These are phyloP conservation scores for Drosophila paramelanica DNA, from an alignment of 2,888 invertebrate species.

Conservation along the genomic window DNA sequence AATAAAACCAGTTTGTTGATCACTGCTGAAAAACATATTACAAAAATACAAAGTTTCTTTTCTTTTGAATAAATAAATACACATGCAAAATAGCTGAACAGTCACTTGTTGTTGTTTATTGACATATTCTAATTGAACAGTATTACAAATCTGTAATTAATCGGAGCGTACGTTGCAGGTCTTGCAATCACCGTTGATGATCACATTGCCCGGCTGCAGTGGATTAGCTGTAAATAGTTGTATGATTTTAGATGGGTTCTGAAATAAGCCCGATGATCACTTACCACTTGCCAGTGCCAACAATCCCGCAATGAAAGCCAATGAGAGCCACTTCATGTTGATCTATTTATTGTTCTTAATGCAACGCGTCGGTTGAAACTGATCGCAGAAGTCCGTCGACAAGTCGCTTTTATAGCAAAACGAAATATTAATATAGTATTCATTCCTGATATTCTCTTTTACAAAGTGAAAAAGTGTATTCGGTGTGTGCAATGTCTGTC, in stretches of 20 bases:
- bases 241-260: background rate
- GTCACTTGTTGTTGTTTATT: no score
- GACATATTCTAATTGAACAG: no score
- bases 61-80: no score
- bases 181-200: constrained; percentile 2
- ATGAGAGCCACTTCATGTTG: constrained; percentile 12
- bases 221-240: constrained; percentile 1
- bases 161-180: no score
- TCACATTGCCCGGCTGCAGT: background rate
- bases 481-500: no score
- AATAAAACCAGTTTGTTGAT: no score
- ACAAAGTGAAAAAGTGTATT: no score
- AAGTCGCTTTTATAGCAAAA: background rate
- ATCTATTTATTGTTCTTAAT: background rate
- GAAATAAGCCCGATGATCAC: background rate
- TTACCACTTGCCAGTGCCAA: constrained; percentile 24
- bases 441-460: no score
- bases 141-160: no score
- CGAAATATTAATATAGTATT: background rate
- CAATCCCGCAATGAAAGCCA: constrained; percentile 10
- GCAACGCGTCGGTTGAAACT: background rate
- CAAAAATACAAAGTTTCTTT: no score
- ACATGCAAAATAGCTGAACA: no score
- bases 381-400: background rate
- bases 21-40: no score